Base-by-base conservation (phyloP, 2,888 invertebrate genomes). In the Spicauda simplicius region DNA sequence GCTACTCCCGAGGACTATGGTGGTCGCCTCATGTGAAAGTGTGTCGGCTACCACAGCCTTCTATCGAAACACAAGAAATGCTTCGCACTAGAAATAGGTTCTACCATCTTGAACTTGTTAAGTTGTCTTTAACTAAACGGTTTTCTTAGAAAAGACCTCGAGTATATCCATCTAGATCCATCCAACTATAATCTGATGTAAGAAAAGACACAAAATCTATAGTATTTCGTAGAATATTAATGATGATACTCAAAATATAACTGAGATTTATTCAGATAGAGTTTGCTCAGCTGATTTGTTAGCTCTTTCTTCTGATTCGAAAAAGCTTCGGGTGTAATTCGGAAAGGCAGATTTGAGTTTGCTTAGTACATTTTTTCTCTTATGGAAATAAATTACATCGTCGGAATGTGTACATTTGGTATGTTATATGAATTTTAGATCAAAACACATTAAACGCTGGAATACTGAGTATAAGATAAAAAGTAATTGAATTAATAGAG, bases 181-280 rank as follows among this genome's bases (percentile, higher is more conserved):
- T n/a, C n/a, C 10, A 6, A 10, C 33, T 10, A 33, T 33, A 33
- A 8, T 6, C 33, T 33, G 33, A 33, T 33, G 10, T 1, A 33
- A 33, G 33, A 8, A 10, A 3, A 33, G 6, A 6, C 8, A 33
- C 14, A 3, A 14, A 41, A 4, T 4, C 41, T 14, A 11, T 14
- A 41, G 41, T 41, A 14, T 14, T 41, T 41, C 41, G 14, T 53
- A 20, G 37, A 60, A 41, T 61, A 61, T 61, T 53, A 61, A 61
- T 53, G 37, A 61, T 33, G 53, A 19, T 14, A 19, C 37, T 53
- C 53, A 19, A 61, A 60, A 60, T 60, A 61, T 53, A 53, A 37
- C 53, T 18, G 20, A 37, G 53, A 52, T 53, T 53, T 53, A 41
- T 53, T 61, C 37, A 20, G 37, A 53, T 53, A 20, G 37, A 53